phyloP scores from a whole-genome alignment of 2,797 vertebrate species.

The Pachyuromys duprasi region DNA sequence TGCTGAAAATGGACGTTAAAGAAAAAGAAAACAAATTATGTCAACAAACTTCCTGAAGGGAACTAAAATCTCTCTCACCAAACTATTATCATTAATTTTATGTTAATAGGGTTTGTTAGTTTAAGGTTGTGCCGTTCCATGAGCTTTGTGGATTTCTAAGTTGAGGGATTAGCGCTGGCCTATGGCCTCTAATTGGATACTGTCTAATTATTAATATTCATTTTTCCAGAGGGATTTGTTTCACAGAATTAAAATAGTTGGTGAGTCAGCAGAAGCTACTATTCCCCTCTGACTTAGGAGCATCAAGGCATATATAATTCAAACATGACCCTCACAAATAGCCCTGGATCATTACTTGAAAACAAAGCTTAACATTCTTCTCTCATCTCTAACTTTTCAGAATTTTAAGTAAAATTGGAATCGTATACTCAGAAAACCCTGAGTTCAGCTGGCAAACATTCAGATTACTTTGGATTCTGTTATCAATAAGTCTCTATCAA shows the following conservation, averaged over 20 bases:
- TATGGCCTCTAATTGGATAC: constrained; percentile 80
- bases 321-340: constrained; percentile 66
- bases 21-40: constrained; percentile 51
- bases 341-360: constrained; percentile 49
- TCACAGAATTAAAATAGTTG: constrained; percentile 77
- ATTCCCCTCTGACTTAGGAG: constrained; percentile 73
- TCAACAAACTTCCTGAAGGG: constrained; percentile 41
- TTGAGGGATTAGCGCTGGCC: constrained; percentile 76
- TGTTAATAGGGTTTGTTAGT: constrained; percentile 80
- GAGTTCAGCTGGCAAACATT: constrained; percentile 27
- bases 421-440: not conserved
- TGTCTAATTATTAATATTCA: constrained; percentile 81
- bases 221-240: constrained; percentile 74
- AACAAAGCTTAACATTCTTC: not conserved
- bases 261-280: constrained; percentile 74
- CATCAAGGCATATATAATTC: constrained; percentile 61
- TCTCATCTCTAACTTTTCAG: not conserved
- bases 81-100: constrained; percentile 75
- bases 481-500: not conserved
- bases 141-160: constrained; percentile 70
- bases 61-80: constrained; percentile 35
- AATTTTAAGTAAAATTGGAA: constrained; percentile 44
- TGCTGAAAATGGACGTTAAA: constrained; percentile 45
- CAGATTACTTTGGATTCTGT: not conserved
- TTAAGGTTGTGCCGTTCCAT: constrained; percentile 58